A percentile compares a stretch with the other conserved stretches of the same genome.
phyloP scores from a whole-genome alignment of 2,888 invertebrate species.

The Diachrysia chrysitis region DNA sequence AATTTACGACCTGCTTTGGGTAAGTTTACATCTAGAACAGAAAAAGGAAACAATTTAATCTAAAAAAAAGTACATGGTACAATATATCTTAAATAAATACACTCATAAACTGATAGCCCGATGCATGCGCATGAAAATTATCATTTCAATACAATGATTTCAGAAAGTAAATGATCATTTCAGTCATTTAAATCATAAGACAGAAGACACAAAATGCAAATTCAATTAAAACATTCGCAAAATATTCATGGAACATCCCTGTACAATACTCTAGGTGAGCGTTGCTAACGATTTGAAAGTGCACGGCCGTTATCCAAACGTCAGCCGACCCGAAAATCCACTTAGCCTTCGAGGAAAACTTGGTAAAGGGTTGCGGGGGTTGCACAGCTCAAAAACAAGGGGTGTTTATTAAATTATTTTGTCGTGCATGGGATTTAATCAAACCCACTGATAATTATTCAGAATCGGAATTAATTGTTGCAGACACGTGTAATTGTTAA shows the following conservation, averaged over 20 bases:
- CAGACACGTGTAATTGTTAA: background rate
- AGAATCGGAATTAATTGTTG: slow-evolving; percentile 19
- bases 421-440: slow-evolving; percentile 47
- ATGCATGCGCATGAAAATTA: too few species aligned
- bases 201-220: background rate
- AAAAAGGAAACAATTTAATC: too few species aligned
- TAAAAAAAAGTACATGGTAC: too few species aligned
- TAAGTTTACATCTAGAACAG: too few species aligned
- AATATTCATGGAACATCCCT: slow-evolving; percentile 60
- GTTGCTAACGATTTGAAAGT: slow-evolving; percentile 78
- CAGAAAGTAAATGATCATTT: too few species aligned
- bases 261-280: slow-evolving; percentile 51
- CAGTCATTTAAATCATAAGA: too few species aligned
- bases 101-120: too few species aligned
- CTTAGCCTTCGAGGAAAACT: slow-evolving; percentile 76
- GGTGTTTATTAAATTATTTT: slow-evolving; percentile 62
- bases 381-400: slow-evolving; percentile 58
- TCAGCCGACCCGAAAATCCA: slow-evolving; percentile 85
- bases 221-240: background rate
- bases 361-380: slow-evolving; percentile 65
- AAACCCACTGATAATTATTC: slow-evolving; percentile 50
- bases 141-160: too few species aligned
- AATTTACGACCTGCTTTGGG: too few species aligned
- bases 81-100: too few species aligned
- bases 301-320: slow-evolving; percentile 83